Evolutionary conservation across 2,888 invertebrate species (phyloP), one percentile per base, ranked within the genome.

Genomic region (Cephalotes varians): DNA sequence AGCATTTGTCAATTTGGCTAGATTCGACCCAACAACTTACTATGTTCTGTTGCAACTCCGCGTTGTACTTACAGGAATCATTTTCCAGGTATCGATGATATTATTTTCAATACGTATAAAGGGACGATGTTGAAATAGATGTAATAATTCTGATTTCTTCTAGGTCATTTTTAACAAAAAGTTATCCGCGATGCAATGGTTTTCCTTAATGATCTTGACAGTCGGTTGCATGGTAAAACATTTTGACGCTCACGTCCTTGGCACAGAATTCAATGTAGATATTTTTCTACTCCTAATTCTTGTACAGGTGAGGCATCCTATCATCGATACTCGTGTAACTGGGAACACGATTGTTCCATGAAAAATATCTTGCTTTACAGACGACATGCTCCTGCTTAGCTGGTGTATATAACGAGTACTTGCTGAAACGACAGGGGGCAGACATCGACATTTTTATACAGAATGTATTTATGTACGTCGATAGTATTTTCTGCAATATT

Each of bases 1-100:
- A 92, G 97, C 98, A 44, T 99, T 98, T 95, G 95, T 98, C 73
- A 99, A 99, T 95, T 95, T 99, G 90, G 97, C 98, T 15, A 96
- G 96, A 76, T 99, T 98, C 95, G 99, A 99, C 94, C 99, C 99
- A 0, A 99, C 99, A 0, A 98, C 99, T 0, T 99, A 99, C 94
- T 98, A 98, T 94, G 95, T 99, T 81, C 95, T 99, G 60, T 95
- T 99, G 9, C 99, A 99, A 94, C 96, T 99, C 89, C 95, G 99
- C 91, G 98, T 99, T 51, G 98, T 99, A 25, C 96, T 99, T 9
- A 99, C 99, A 6, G 99, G 98, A 49, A 95, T 99, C 77, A 95
- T 99, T 60, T 99, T 98, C 95, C 98, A 99, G 96, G 98, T 98
- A 67, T 62, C 56, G 73, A 71, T 81, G 79, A 73, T 80, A 37